Evolutionary conservation across 2,888 invertebrate genomes (phyloP).

Genomic region (Caenorhabditis sulstoni): DNA sequence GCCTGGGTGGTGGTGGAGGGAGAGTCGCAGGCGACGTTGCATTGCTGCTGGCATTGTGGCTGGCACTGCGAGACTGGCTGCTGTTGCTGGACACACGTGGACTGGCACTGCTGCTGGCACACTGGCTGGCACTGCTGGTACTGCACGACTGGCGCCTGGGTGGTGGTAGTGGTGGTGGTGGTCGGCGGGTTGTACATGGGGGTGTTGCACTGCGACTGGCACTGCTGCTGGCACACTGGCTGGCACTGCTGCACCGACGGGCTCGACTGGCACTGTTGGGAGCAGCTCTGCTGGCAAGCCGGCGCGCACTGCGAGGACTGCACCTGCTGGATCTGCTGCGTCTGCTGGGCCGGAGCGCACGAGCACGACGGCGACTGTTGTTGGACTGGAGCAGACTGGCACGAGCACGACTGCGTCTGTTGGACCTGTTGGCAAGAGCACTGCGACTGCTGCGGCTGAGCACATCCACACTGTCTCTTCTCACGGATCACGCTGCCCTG

Average conservation of each 20-base stretch:
- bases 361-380: slow-evolving; percentile 56
- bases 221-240: slow-evolving; percentile 65
- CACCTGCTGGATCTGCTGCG: slow-evolving; percentile 58
- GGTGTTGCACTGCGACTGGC: slow-evolving; percentile 57
- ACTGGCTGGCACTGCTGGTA: slow-evolving; percentile 59
- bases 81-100: slow-evolving; percentile 54
- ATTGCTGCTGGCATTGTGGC: slow-evolving; percentile 60
- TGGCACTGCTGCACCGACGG: slow-evolving; percentile 60
- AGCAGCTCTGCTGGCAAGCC: slow-evolving; percentile 64
- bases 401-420: slow-evolving; percentile 62
- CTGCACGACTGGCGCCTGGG: slow-evolving; percentile 54
- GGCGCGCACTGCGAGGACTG: slow-evolving; percentile 62
- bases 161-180: slow-evolving; percentile 51
- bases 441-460: slow-evolving; percentile 53
- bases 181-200: slow-evolving; percentile 49
- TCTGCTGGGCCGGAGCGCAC: slow-evolving; percentile 61
- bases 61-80: slow-evolving; percentile 56
- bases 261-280: slow-evolving; percentile 57
- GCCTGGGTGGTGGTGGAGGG: slow-evolving; percentile 60
- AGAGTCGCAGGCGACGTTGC: slow-evolving; percentile 51
- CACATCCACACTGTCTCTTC: slow-evolving; percentile 70
- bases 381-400: slow-evolving; percentile 65
- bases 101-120: slow-evolving; percentile 62
- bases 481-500: slow-evolving; percentile 67
- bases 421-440: slow-evolving; percentile 60